Percentiles rank a stretch among this genome's conserved stretches.
Evolutionary conservation across 2,888 invertebrate genomes (phyloP).

Genomic region (Chouioia cunea): DNA sequence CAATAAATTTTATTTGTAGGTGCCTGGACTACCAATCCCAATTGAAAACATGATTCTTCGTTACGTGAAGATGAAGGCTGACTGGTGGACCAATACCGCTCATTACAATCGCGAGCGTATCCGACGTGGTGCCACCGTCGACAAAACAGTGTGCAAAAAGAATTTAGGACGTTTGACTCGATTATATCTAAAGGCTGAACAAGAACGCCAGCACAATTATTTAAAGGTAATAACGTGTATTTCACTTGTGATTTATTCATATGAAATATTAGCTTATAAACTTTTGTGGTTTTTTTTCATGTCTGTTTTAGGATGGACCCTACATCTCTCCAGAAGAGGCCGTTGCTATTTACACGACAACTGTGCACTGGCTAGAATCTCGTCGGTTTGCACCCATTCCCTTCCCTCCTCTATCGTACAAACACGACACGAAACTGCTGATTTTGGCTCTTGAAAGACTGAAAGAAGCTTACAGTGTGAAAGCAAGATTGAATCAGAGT

Average conservation of each 20-base stretch:
- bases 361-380: conserved; percentile 99
- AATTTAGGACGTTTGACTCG: conserved; percentile 98
- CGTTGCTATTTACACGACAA: conserved; percentile 99
- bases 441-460: conserved; percentile 96
- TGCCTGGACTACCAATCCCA: conserved; percentile 97
- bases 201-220: conserved; percentile 99
- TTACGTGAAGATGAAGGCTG: conserved; percentile 99
- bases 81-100: conserved; percentile 99
- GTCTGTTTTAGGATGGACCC: conserved; percentile 86
- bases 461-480: conserved; percentile 98
- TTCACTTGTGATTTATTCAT: not conserved
- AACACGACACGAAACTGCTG: conserved; percentile 98
- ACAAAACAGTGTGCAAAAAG: conserved; percentile 99
- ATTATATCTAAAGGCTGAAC: conserved; percentile 96
- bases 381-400: conserved; percentile 99
- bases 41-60: conserved; percentile 99
- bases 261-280: conserved; percentile 8
- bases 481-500: conserved; percentile 97
- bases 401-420: conserved; percentile 98
- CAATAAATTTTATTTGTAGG: conserved; percentile 68
- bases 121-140: conserved; percentile 98
- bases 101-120: conserved; percentile 99
- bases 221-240: conserved; percentile 76
- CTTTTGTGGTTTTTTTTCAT: conserved; percentile 30
- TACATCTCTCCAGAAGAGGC: conserved; percentile 99